Conservation (phyloP, 2,797 vertebrate species). For the Thalassophryne amazonica region DNA sequence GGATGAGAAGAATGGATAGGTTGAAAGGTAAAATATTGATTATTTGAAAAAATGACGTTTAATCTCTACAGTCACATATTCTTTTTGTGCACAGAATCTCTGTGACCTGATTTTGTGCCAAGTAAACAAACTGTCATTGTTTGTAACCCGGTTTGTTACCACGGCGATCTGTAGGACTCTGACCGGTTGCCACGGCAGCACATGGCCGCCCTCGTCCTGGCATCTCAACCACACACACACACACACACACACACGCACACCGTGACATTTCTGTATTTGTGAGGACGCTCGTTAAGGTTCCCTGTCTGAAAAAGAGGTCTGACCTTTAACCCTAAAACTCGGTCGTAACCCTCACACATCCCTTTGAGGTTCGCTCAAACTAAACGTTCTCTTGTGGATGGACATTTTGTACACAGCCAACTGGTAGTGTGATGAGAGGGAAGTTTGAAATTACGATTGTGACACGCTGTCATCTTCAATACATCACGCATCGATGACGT, state of each 20-base stretch:
- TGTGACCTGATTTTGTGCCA: constrained; percentile 22
- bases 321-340: too few species aligned
- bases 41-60: background rate
- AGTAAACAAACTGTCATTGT: constrained; percentile 58
- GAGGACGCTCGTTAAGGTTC: too few species aligned
- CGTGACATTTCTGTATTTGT: background rate
- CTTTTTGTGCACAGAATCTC: background rate
- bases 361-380: too few species aligned
- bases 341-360: too few species aligned
- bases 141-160: constrained; percentile 25
- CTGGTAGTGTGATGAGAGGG: too few species aligned
- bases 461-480: too few species aligned
- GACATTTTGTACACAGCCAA: too few species aligned
- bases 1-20: too few species aligned
- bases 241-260: constrained; percentile 11
- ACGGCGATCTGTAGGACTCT: constrained; percentile 7
- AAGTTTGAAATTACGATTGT: too few species aligned
- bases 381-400: too few species aligned
- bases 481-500: too few species aligned
- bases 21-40: background rate
- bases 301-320: background rate
- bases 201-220: background rate
- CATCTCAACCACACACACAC: constrained; percentile 14
- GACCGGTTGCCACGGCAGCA: constrained; percentile 26
- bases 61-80: background rate